These are phyloP conservation scores for Amniataba percoides DNA, from an alignment of 2,797 vertebrate species.

Conservation along the genomic window DNA sequence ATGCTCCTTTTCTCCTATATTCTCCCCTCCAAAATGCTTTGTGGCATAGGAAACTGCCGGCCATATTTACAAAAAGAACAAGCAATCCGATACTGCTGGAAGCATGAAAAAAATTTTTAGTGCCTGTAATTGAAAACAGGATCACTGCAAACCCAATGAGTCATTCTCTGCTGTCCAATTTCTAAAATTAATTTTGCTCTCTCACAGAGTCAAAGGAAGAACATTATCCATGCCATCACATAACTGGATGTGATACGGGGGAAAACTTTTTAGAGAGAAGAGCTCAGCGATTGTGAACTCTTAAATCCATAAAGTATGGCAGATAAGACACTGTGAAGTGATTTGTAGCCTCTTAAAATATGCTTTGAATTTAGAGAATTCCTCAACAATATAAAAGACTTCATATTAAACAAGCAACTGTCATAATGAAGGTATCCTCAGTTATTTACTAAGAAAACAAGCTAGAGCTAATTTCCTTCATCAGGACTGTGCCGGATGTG, in stretches of 20 bases:
- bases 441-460: neutral
- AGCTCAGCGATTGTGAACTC: constrained; percentile 15
- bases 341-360: neutral
- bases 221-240: constrained; percentile 28
- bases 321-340: neutral
- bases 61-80: constrained; percentile 70
- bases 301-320: neutral
- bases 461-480: neutral
- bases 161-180: constrained; percentile 56
- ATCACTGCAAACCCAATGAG: constrained; percentile 56
- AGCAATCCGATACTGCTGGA: constrained; percentile 65
- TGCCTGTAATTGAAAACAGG: constrained; percentile 84
- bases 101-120: constrained; percentile 47
- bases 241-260: constrained; percentile 23
- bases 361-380: neutral
- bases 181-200: constrained; percentile 58
- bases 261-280: constrained; percentile 28
- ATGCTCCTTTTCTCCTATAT: constrained; percentile 21
- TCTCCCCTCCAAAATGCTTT: constrained; percentile 46
- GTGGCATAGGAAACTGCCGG: constrained; percentile 46
- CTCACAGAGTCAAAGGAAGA: constrained; percentile 20
- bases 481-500: neutral
- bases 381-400: neutral
- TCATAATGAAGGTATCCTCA: neutral
- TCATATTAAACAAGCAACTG: neutral